Evolutionary conservation across 2,888 invertebrate genomes (phyloP), one percentile per base, ranked within the genome.

Genomic region (Copidosoma aretas): DNA sequence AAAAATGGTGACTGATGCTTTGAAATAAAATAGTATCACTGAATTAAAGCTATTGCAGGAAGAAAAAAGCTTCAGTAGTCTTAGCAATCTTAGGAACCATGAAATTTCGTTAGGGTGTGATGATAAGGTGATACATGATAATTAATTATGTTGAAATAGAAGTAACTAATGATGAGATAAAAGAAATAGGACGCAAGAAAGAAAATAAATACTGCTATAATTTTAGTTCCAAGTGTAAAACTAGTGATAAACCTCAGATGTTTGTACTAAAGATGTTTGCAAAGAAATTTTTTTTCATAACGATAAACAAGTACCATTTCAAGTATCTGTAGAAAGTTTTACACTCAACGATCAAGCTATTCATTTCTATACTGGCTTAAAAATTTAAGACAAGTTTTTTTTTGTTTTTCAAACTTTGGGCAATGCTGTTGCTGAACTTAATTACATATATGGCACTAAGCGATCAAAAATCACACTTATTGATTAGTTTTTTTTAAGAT

Each of bases 321-420:
- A 60, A 3, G 10, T 61, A 17, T 8, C 32, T 17, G 25, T 61
- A 15, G n/a, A 61, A 17, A 61, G 39, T 56, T 68, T 56, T 56
- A 22, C 39, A 53, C 10, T 2, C 19, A 56, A 68, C 60, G 39
- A 64, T 15, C 49, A 64, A 51, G 64, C 68, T 21, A 17, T 68
- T n/a, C 46, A 64, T n/a, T 68, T 68, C 56, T 68, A 56, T 51
- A 60, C 68, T 51, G 64, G 64, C 1, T 41, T 64, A 46, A 51
- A 60, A 64, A 39, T 24, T 15, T 68, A 67, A 43, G 46, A 62
- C 25, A 71, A 64, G 58, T 70, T 72, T 25, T 46, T 71, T 57
- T 67, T 59, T 67, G 64, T 62, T 24, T 60, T 53, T 67, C 24
- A 49, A 68, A 64, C 58, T 54, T 53, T 69, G 67, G 54, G 62